A percentile compares a stretch with the other conserved stretches of the same genome.
Evolutionary conservation across 2,888 invertebrate species (phyloP).

Genomic region (Catocala sponsa): DNA sequence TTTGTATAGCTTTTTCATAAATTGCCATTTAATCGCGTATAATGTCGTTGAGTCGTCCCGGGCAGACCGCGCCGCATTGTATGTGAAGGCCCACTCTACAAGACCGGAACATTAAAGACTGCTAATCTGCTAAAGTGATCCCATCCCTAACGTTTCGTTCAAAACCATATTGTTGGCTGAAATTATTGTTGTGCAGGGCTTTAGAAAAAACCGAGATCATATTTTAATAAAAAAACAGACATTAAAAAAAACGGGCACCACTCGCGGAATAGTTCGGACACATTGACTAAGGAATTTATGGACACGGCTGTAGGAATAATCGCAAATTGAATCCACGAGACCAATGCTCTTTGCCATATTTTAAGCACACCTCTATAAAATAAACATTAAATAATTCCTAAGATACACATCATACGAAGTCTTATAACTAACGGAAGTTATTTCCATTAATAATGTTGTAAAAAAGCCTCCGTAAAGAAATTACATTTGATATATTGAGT

Average conservation of each 20-base stretch:
- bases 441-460: conserved; percentile 9
- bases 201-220: conserved; percentile 16
- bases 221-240: conserved; percentile 23
- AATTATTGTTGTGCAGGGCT: conserved; percentile 51
- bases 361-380: no score
- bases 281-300: no score
- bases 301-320: no score
- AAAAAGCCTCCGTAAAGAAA: conserved; percentile 1
- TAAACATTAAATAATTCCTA: no score
- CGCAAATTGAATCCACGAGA: no score
- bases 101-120: conserved; percentile 68
- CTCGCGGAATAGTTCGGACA: background rate
- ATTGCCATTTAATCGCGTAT: conserved; percentile 62
- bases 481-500: conserved; percentile 16
- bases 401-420: no score
- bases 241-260: background rate
- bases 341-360: no score
- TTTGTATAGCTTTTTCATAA: conserved; percentile 45
- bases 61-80: conserved; percentile 55
- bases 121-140: conserved; percentile 77
- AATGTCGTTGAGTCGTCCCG: conserved; percentile 64
- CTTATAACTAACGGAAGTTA: conserved; percentile 11
- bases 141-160: conserved; percentile 55
- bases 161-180: conserved; percentile 59
- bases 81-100: conserved; percentile 39